Evolutionary conservation across 2,888 invertebrate genomes (phyloP).

Genomic region (Melikaiella ostensackeni): DNA sequence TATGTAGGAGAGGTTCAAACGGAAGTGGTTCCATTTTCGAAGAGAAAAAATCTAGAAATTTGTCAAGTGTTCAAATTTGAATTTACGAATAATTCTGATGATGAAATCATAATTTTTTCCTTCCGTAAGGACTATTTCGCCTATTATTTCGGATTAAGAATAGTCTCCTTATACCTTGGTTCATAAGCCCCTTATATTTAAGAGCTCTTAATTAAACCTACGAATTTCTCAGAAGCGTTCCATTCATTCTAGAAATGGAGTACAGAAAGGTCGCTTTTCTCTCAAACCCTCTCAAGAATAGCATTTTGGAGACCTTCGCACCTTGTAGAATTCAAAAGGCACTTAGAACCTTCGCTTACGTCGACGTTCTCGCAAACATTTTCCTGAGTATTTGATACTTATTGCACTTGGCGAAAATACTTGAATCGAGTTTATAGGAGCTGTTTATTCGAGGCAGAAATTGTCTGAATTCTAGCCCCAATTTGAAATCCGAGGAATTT

Average conservation of each 20-base stretch:
- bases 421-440: background rate
- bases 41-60: too few relatives aligned
- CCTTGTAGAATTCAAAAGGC: constrained; percentile 18
- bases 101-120: background rate
- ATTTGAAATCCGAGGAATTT: background rate
- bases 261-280: constrained; percentile 13
- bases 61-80: too few relatives aligned
- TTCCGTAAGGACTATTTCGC: background rate
- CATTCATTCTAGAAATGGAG: constrained; percentile 14
- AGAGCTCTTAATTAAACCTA: constrained; percentile 10
- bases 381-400: background rate
- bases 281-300: constrained; percentile 5
- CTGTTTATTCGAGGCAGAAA: background rate
- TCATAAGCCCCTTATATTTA: background rate
- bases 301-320: constrained; percentile 11
- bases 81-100: too few relatives aligned
- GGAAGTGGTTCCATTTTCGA: too few relatives aligned
- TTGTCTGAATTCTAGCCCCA: background rate
- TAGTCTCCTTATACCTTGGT: too few relatives aligned
- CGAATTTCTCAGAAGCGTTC: background rate
- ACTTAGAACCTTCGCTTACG: background rate
- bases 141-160: background rate
- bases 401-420: background rate
- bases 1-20: too few relatives aligned
- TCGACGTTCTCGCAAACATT: background rate